Base-by-base conservation (phyloP, 2,888 invertebrate genomes). In the Nycteola revayana region DNA sequence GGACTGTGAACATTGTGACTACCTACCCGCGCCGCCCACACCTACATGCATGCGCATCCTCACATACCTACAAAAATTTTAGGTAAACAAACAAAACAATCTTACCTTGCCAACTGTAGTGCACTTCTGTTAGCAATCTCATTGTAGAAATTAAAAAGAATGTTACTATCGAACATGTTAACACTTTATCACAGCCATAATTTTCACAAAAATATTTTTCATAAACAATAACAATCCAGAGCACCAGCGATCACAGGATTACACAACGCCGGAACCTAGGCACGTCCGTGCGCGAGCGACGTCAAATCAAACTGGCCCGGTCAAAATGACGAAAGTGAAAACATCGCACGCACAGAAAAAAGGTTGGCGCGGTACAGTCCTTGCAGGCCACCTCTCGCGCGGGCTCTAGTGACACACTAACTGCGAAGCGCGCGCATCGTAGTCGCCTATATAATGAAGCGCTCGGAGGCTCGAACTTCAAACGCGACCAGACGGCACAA, bases 261-360 rank as follows among this genome's bases (percentile, higher is more conserved):
- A 74, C 84, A 79, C 82, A 79, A 73, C 73, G 82, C 70, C 74
- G 77, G 75, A 75, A 77, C 75, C 76, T 72, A 82, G 76, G 74
- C 85, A 87, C 87, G 86, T 84, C 87, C 81, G 86, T 81, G 82
- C 87, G 85, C 85, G 75, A 80, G 86, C 86, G 83, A 78, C 85
- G 85, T 82, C 81, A 84, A 84, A 80, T 81, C 80, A 79, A 84
- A 87, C 88, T 87, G 86, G 86, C 81, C 84, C 82, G 85, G 86
- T 86, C 87, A 85, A 87, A 87, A 86, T 85, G 85, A 86, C 86
- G 86, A 87, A 88, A 87, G 88, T 87, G 87, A 87, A 88, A 86
- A 88, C 87, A 85, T 85, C 85, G 85, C 86, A 86, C 88, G 86
- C 80, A 75, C 82, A 84, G 80, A 86, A 85, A 87, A 87, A 87